These are phyloP conservation scores for Caenorhabditis doughertyi DNA, from an alignment of 2,888 invertebrate species.

Conservation along the genomic window DNA sequence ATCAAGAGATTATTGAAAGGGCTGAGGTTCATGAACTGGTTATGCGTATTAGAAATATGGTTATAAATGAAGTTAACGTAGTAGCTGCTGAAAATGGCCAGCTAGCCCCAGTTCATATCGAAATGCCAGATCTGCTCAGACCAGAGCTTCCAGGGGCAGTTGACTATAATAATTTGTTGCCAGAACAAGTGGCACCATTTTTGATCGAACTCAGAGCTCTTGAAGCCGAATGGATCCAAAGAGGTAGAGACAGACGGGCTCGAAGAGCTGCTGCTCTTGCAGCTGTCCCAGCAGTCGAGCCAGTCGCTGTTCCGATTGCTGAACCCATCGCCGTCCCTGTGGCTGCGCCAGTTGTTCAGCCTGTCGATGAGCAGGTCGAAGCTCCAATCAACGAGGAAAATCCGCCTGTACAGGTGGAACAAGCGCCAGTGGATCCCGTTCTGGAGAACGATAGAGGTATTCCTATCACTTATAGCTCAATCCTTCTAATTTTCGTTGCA, in stretches of 20 bases:
- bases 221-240: constrained; percentile 29
- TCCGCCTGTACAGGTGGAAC: neutral
- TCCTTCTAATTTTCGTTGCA: too few species aligned
- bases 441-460: neutral
- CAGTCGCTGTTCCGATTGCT: too few species aligned
- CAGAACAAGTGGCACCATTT: constrained; percentile 17
- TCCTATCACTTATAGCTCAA: too few species aligned
- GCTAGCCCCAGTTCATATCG: neutral
- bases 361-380: too few species aligned
- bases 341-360: too few species aligned
- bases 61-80: constrained; percentile 37
- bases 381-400: too few species aligned
- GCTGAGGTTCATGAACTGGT: constrained; percentile 23
- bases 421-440: neutral
- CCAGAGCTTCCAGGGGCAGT: constrained; percentile 9
- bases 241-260: constrained; percentile 23
- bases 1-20: neutral
- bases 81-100: constrained; percentile 12
- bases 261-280: constrained; percentile 10
- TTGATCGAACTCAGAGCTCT: constrained; percentile 8
- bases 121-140: constrained; percentile 24
- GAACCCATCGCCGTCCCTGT: too few species aligned
- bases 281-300: neutral
- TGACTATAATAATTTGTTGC: constrained; percentile 6
- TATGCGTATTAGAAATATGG: neutral